These are phyloP conservation scores for Ichneumoninae sp. DNA, from an alignment of 2,888 invertebrate species.

Conservation along the genomic window DNA sequence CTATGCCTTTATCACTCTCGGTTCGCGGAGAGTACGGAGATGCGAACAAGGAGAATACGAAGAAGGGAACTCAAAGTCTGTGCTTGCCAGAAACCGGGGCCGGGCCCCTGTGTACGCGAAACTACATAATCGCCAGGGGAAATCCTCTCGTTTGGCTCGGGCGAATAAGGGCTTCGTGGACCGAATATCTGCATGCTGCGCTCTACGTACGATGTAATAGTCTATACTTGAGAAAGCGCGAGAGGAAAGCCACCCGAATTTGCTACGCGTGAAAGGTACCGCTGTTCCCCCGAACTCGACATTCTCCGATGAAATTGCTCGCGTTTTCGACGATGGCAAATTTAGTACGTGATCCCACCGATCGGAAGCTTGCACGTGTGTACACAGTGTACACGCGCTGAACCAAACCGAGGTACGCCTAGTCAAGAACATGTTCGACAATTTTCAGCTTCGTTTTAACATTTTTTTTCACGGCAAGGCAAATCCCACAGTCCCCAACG, in stretches of 20 bases:
- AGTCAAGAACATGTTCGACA: background rate
- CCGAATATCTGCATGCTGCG: slow-evolving; percentile 1
- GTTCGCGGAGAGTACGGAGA: slow-evolving; percentile 1
- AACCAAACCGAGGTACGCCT: background rate
- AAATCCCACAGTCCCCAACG: background rate
- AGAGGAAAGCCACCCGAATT: background rate
- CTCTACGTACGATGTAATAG: background rate
- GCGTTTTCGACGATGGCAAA: slow-evolving; percentile 57
- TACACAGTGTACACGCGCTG: slow-evolving; percentile 7
- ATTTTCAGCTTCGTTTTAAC: background rate
- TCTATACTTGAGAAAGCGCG: slow-evolving; percentile 23
- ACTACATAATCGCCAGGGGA: slow-evolving; percentile 62
- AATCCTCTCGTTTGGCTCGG: slow-evolving; percentile 51
- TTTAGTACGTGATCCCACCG: slow-evolving; percentile 41
- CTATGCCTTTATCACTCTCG: slow-evolving; percentile 51
- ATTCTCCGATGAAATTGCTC: slow-evolving; percentile 57
- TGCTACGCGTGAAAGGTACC: slow-evolving; percentile 34
- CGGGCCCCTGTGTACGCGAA: slow-evolving; percentile 39
- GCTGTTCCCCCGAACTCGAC: slow-evolving; percentile 36
- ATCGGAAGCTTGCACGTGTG: slow-evolving; percentile 25
- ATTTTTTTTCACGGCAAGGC: background rate
- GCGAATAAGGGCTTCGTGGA: slow-evolving; percentile 45
- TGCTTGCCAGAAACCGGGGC: slow-evolving; percentile 42
- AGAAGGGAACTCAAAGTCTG: slow-evolving; percentile 26
- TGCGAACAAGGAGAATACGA: background rate